Base-by-base conservation (phyloP, 1,140 invertebrate species). In the Cheumatopsyche charites region DNA sequence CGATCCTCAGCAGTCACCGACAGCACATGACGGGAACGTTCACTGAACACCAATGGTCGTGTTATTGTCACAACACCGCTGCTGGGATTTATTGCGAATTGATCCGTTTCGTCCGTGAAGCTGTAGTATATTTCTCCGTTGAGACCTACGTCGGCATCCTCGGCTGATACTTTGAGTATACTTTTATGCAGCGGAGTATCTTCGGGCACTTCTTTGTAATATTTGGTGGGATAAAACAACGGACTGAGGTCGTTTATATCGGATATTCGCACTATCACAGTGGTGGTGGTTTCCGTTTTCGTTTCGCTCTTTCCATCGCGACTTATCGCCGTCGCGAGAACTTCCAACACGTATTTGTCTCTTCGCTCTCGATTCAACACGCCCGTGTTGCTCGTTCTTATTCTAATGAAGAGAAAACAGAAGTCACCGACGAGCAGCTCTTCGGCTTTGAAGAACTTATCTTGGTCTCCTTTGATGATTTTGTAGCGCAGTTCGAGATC, bases 51-150 rank as follows among this genome's bases (percentile, higher is more conserved):
- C 29, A 97, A 84, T 15, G 90, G 90, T 77, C 93, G 88, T 1
- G 94, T 94, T 6, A 97, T 85, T 1, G 92, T 92, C 43, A 98
- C 88, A 9, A 95, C 88, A 1, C 96, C 97, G 12, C 90, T 94
- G 26, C 95, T 94, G 11, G 96, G 95, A 84, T 98, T 94, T 68
- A 98, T 90, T 5, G 94, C 92, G 81, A 98, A 98, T 73, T 91
- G 88, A 74, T 94, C 90, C 5, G 90, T 94, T 15, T 87, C 83
- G 71, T 95, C 88, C n/a, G 88, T 84, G 76, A 98, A 92, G 81
- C 93, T 97, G 81, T 98, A 99, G 82, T 98, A 98, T 76, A 98
- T 95, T 84, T 98, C 94, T 1, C 95, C 94, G 80, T 98, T 98
- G 61, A 93, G 87, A 0, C 96, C 96, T 11, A 96, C 84, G 81